A percentile compares a stretch with the other conserved stretches of the same genome.
phyloP scores from a whole-genome alignment of 2,888 invertebrate species.

The Ichneumon xanthorius region DNA sequence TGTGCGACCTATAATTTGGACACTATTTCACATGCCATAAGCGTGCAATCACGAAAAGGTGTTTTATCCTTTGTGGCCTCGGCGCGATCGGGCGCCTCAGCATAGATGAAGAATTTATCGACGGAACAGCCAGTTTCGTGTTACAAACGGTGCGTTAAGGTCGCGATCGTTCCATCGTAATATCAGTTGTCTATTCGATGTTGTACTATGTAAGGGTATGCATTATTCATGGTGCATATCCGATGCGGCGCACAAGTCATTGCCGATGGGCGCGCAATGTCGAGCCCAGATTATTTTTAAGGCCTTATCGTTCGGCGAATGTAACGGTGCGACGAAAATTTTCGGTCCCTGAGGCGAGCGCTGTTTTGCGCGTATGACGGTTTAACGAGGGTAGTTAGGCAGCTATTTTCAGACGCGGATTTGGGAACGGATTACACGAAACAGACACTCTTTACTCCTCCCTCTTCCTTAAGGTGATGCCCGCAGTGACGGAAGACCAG shows the following conservation, averaged over 20 bases:
- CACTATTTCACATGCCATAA: conserved; percentile 81
- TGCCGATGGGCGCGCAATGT: conserved; percentile 14
- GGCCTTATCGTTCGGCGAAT: neutral
- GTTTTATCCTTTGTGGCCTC: conserved; percentile 72
- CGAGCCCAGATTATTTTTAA: conserved; percentile 37
- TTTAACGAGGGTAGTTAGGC: conserved; percentile 55
- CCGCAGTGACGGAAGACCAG: conserved; percentile 62
- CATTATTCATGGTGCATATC: conserved; percentile 24
- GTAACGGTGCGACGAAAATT: conserved; percentile 21
- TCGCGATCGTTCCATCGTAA: conserved; percentile 41
- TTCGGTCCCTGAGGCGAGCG: conserved; percentile 5
- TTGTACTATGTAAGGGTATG: neutral
- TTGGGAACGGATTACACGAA: conserved; percentile 55
- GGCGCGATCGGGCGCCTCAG: conserved; percentile 58
- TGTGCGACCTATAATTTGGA: conserved; percentile 81
- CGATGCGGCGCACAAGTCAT: conserved; percentile 37
- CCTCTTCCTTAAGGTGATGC: conserved; percentile 23
- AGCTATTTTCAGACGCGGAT: conserved; percentile 54
- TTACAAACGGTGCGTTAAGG: conserved; percentile 42
- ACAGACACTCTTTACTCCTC: conserved; percentile 48
- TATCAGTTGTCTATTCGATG: conserved; percentile 37
- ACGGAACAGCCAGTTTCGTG: conserved; percentile 73
- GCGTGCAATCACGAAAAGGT: conserved; percentile 82
- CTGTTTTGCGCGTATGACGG: conserved; percentile 38
- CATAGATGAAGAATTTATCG: conserved; percentile 83